phyloP scores from a whole-genome alignment of 2,113 vertebrate genomes.

The Serilophus lunatus region DNA sequence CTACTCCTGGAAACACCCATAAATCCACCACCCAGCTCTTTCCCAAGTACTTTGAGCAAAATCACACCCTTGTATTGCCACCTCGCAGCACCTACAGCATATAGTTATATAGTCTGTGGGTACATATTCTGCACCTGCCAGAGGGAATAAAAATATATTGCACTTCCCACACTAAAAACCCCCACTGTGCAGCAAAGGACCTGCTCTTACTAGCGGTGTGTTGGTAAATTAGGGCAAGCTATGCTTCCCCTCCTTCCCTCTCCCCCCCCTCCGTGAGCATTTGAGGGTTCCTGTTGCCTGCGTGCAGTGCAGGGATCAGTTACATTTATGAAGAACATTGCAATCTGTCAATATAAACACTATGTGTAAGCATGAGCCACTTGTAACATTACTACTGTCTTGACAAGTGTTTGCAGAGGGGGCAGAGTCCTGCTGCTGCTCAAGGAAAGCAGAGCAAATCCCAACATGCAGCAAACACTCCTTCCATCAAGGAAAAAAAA shows the following conservation, averaged over 20 bases:
- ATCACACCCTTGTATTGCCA: background rate
- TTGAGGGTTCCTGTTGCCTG: constrained; percentile 65
- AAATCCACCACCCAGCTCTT: rapidly evolving
- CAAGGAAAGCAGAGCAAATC: background rate
- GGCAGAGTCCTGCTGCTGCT: background rate
- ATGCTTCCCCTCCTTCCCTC: constrained; percentile 43
- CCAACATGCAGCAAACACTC: background rate
- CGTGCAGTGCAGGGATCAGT: constrained; percentile 31
- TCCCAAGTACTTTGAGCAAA: rapidly evolving
- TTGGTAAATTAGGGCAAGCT: constrained; percentile 49
- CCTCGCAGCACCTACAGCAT: background rate
- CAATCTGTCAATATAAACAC: constrained; percentile 66
- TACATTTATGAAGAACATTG: constrained; percentile 60
- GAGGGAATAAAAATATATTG: background rate
- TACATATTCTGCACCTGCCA: background rate
- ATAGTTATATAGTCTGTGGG: background rate
- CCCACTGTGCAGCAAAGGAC: background rate
- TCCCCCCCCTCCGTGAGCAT: background rate
- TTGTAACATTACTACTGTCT: constrained; percentile 36
- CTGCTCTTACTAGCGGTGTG: rapidly evolving
- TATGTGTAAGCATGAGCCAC: constrained; percentile 46
- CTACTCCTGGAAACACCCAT: rapidly evolving
- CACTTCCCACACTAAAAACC: background rate
- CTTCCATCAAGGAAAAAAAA: background rate
- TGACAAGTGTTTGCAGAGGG: constrained; percentile 17